These are phyloP conservation scores for Falco cherrug DNA, from an alignment of 2,797 vertebrate genomes.

Conservation along the genomic window DNA sequence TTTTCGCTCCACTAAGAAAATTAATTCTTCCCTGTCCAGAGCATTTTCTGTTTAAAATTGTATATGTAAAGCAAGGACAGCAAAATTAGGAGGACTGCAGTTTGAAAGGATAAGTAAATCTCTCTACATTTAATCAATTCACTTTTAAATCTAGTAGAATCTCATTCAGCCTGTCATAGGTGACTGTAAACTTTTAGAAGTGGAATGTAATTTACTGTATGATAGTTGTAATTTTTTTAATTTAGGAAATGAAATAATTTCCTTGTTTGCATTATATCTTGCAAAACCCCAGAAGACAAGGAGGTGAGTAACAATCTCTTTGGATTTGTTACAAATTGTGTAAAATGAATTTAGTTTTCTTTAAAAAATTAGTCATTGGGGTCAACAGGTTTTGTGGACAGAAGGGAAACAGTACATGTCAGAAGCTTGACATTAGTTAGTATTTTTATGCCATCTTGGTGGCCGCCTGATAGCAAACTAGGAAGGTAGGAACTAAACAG, in stretches of 20 bases:
- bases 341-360: background rate
- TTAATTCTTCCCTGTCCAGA: background rate
- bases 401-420: background rate
- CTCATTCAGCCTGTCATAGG: background rate
- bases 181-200: background rate
- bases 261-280: background rate
- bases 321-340: background rate
- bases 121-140: background rate
- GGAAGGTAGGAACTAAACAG: background rate
- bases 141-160: background rate
- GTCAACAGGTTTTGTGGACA: background rate
- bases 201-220: background rate
- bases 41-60: background rate
- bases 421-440: background rate
- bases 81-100: background rate
- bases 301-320: background rate
- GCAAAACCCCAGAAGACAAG: background rate
- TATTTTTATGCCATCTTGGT: background rate
- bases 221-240: background rate
- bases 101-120: background rate
- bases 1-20: background rate
- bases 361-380: background rate
- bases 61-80: background rate
- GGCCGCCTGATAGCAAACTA: background rate
- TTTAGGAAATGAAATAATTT: background rate